These are phyloP conservation scores for Zhuqinia jingwanae DNA, from an alignment of 2,888 invertebrate species.

Conservation along the genomic window DNA sequence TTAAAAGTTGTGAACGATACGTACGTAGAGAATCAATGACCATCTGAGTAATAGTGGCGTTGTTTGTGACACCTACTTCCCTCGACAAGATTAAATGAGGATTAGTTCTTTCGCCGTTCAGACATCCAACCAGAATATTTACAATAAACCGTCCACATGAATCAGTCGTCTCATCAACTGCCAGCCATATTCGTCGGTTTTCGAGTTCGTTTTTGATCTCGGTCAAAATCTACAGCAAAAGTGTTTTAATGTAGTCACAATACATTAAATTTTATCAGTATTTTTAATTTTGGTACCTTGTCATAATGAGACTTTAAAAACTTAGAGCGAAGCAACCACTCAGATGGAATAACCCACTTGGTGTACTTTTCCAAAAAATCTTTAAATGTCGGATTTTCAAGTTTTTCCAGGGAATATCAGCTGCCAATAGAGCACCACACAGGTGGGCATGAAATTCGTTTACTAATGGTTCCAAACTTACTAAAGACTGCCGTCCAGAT, in stretches of 20 bases:
- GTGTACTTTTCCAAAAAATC: slow-evolving; percentile 23
- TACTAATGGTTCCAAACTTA: too few relatives aligned
- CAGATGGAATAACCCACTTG: not conserved
- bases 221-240: too few relatives aligned
- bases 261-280: too few relatives aligned
- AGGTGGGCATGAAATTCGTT: not conserved
- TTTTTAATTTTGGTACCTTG: too few relatives aligned
- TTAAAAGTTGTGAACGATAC: too few relatives aligned
- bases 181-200: not conserved
- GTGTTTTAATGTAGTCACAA: too few relatives aligned
- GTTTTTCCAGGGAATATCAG: not conserved
- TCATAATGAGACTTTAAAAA: not conserved
- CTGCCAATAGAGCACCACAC: not conserved
- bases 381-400: not conserved
- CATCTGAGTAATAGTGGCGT: not conserved
- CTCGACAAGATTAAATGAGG: not conserved
- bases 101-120: not conserved
- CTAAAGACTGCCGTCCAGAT: too few relatives aligned
- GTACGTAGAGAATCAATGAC: not conserved
- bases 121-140: not conserved
- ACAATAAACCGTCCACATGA: not conserved
- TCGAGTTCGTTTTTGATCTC: not conserved
- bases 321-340: not conserved
- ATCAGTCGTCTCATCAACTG: slow-evolving; percentile 42
- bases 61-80: not conserved